A percentile compares a stretch with the other conserved stretches of the same genome.
Evolutionary conservation across 2,113 vertebrate genomes (phyloP).

Genomic region (Chaetodon trifascialis): DNA sequence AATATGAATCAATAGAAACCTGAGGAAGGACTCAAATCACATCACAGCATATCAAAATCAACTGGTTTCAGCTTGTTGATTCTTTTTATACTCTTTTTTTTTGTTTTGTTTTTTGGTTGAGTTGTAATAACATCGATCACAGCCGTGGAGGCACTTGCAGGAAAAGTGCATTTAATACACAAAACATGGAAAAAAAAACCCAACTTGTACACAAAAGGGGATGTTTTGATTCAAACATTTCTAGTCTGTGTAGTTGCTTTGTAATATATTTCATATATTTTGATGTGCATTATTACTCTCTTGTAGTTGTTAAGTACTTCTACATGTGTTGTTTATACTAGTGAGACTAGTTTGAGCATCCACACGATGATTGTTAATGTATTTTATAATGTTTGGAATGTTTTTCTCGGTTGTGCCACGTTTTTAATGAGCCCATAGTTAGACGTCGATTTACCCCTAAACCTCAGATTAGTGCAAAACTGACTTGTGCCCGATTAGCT

Average conservation of each 20-base stretch:
- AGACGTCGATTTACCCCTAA: conserved; percentile 14
- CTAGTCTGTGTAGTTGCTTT: conserved; percentile 88
- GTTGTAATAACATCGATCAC: conserved; percentile 76
- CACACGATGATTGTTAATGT: conserved; percentile 83
- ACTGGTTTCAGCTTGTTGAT: conserved; percentile 90
- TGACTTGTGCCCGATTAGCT: conserved; percentile 44
- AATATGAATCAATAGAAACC: conserved; percentile 75
- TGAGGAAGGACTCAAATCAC: conserved; percentile 82
- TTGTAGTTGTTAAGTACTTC: conserved; percentile 80
- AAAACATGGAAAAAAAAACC: conserved; percentile 39
- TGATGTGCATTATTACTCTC: conserved; percentile 84
- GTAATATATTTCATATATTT: conserved; percentile 85
- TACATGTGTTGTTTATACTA: conserved; percentile 91
- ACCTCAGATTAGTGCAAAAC: conserved; percentile 25
- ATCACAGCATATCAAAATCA: conserved; percentile 86
- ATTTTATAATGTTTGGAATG: conserved; percentile 78
- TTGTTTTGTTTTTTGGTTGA: conserved; percentile 58
- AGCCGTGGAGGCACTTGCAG: conserved; percentile 92
- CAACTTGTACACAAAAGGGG: conserved; percentile 41
- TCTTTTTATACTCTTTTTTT: conserved; percentile 77
- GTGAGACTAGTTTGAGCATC: conserved; percentile 84
- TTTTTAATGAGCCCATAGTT: conserved; percentile 76
- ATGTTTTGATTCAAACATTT: conserved; percentile 67
- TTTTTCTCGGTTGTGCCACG: conserved; percentile 74
- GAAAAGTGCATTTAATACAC: conserved; percentile 91